These are phyloP conservation scores for Myiozetetes cayanensis DNA, from an alignment of 2,113 vertebrate genomes.

Conservation along the genomic window DNA sequence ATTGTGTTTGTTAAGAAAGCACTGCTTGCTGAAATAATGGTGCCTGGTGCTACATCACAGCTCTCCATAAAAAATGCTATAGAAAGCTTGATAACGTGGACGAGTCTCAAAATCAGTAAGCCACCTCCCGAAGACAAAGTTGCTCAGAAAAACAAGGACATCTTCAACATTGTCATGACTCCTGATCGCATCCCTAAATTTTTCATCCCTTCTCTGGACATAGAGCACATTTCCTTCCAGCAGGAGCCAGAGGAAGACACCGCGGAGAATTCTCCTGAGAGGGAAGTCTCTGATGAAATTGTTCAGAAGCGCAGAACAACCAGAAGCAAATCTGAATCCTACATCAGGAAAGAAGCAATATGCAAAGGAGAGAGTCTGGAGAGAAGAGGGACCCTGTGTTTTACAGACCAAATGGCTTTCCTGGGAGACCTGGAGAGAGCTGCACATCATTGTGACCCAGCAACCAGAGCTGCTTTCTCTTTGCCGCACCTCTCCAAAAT, in stretches of 20 bases:
- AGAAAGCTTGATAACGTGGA: constrained; percentile 57
- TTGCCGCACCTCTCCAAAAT: constrained; percentile 71
- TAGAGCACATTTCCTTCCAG: constrained; percentile 20
- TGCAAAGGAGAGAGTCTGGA: not conserved
- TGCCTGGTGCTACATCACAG: not conserved
- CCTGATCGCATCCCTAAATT: constrained; percentile 74
- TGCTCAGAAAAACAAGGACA: constrained; percentile 25
- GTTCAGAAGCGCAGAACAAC: not conserved
- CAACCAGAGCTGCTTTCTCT: constrained; percentile 58
- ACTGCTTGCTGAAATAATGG: constrained; percentile 23
- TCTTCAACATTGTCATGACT: constrained; percentile 70
- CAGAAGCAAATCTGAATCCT: constrained; percentile 43
- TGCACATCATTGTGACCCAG: constrained; percentile 49
- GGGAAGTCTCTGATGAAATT: not conserved
- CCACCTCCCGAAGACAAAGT: not conserved
- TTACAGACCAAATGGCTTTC: not conserved
- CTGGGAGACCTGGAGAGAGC: constrained; percentile 5
- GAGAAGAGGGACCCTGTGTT: constrained; percentile 21
- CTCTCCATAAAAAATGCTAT: constrained; percentile 38
- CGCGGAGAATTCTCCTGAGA: not conserved
- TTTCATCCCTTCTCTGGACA: constrained; percentile 67
- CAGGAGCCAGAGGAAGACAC: not conserved
- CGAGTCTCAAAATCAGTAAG: constrained; percentile 23
- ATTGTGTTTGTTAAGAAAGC: not conserved
- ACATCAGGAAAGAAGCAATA: not conserved